phyloP scores from a whole-genome alignment of 2,888 invertebrate species.

The Lithophane leautieri region DNA sequence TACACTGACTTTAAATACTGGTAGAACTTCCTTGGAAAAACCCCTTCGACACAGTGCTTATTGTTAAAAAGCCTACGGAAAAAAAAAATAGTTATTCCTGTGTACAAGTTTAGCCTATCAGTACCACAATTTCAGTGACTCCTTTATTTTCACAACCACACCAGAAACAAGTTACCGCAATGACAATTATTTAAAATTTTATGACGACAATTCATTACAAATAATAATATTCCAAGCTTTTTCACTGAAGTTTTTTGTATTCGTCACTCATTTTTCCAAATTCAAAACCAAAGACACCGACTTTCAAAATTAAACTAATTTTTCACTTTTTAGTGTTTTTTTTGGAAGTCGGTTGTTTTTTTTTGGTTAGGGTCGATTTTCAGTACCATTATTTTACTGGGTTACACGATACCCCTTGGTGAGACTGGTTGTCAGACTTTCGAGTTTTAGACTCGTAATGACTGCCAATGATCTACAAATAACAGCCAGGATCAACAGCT shows the following conservation, averaged over 20 bases:
- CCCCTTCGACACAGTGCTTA: background rate
- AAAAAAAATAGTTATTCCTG: background rate
- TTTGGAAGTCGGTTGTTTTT: no score
- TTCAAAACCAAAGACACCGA: no score
- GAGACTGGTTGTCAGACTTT: background rate
- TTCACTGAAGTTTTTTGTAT: background rate
- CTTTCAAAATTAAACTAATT: no score
- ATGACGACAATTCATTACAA: conserved; percentile 11
- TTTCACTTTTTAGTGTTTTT: no score
- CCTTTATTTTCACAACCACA: background rate
- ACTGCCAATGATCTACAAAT: background rate
- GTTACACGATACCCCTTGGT: background rate
- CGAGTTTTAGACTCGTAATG: background rate
- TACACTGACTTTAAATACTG: background rate
- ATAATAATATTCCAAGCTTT: background rate
- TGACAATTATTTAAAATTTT: background rate
- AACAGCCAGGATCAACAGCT: background rate
- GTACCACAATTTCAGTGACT: background rate
- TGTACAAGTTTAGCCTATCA: background rate
- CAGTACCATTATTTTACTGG: no score
- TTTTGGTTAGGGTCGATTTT: no score
- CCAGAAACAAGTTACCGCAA: background rate
- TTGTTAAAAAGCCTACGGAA: background rate
- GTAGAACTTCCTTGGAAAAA: background rate
- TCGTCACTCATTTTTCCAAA: conserved; percentile 23